Evolutionary conservation across 2,888 invertebrate species (phyloP).

Genomic region (Sclerodermus sp.): DNA sequence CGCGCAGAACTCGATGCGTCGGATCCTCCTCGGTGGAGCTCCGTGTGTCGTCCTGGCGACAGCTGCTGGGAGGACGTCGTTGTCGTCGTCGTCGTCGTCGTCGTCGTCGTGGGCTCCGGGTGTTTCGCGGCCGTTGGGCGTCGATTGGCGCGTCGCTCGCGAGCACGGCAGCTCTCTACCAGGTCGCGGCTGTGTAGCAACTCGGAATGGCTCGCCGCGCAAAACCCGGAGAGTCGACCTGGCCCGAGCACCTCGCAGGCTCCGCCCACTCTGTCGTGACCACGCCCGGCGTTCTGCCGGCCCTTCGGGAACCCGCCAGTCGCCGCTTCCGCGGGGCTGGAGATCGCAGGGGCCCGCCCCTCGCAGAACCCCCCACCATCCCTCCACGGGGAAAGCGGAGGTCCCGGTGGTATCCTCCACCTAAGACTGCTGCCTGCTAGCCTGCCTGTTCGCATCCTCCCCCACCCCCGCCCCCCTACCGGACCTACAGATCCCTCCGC

Average conservation of each 20-base stretch:
- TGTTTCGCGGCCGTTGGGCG: too few relatives aligned
- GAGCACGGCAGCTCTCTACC: constrained; percentile 20
- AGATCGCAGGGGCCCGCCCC: too few relatives aligned
- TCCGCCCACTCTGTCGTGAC: constrained; percentile 20
- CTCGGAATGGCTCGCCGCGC: constrained; percentile 57
- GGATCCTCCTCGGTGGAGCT: background rate
- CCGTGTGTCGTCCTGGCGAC: background rate
- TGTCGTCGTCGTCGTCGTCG: background rate
- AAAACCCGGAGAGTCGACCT: constrained; percentile 49
- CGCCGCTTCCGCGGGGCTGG: too few relatives aligned
- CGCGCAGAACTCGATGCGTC: background rate
- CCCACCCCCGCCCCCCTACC: too few relatives aligned
- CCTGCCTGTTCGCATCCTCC: too few relatives aligned
- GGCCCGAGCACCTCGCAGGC: constrained; percentile 30
- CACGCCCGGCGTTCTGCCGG: constrained; percentile 15
- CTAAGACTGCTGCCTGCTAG: constrained; percentile 19
- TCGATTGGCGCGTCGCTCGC: too few relatives aligned
- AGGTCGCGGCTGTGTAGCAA: constrained; percentile 50
- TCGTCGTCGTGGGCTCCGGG: constrained; percentile 7
- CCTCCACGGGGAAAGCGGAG: too few relatives aligned
- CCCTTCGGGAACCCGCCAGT: constrained; percentile 12
- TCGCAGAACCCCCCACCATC: too few relatives aligned
- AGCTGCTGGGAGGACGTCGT: constrained; percentile 23
- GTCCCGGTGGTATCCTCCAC: too few relatives aligned
- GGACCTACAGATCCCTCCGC: too few relatives aligned